Base-by-base conservation (phyloP, 2,113 vertebrate species). In the Guaruba guarouba region DNA sequence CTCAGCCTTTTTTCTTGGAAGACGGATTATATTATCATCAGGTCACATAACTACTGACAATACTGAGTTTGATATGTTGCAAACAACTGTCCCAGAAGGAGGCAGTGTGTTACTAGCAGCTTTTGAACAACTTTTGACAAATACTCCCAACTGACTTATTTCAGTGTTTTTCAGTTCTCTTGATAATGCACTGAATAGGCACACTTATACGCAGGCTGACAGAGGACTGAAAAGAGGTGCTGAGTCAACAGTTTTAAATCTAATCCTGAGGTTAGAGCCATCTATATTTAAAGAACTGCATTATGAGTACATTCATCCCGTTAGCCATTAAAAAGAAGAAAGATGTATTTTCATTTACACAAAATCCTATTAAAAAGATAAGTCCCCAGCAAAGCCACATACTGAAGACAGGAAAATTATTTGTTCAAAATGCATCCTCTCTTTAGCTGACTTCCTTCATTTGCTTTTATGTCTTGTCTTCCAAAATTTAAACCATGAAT, bases 21-120 rank as follows among this genome's bases (percentile, higher is more conserved):
- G 24, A 62, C 17, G 31, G 79, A 51, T 64, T 51, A 82, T 74
- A 74, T 64, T 55, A 83, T 29, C 54, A 55, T 13, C 28, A 73
- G 49, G 68, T 61, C 5, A 6, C 7, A 0, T 17, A 81, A 67
- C 9, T 10, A 88, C 27, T 76, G 54, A 52, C 41, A 75, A 19
- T 37, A 35, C 33, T 17, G 43, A 54, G 25, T 70, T 54, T 43
- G 13, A 86, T 28, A 82, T 7, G 8, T 29, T 11, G 25, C 6
- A 74, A 90, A 82, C 28, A 88, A 35, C 43, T 52, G 35, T 22
- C 51, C 43, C 55, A 79, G 75, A 64, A 64, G 10, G 15, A 91
- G 24, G 22, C 5, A 77, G 57, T 1, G 1, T 0, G 0, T 22
- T 52, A 51, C 16, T 51, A 63, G 80, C 12, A 61, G 18, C 5